Base-by-base conservation (phyloP, 2,113 vertebrate species). In the Chrysemys picta region DNA sequence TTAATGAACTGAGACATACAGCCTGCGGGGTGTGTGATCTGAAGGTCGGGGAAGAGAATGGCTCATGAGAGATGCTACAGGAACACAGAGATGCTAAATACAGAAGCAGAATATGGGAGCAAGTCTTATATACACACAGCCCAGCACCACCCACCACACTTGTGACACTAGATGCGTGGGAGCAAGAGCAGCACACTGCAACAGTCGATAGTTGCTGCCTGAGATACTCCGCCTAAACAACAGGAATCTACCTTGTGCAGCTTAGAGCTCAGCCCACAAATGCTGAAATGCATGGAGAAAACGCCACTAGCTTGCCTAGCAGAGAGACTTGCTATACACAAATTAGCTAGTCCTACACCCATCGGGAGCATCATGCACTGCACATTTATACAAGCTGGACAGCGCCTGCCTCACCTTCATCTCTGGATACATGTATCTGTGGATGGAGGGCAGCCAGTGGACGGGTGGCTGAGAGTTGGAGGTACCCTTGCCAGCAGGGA, bases 1-100 rank as follows among this genome's bases (percentile, higher is more conserved):
- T 99, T 99, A 96, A 99, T 99, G 97, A 99, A 99, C 98, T 99
- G 99, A 92, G 99, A 99, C 99, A 99, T 99, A 97, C 99, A 99
- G 97, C 99, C 99, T 42, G 99, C 99, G 1, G 99, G 99, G 97
- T 99, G 99, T 87, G 99, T 99, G 98, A 99, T 99, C 99, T 99
- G 97, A 94, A 97, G 94, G 96, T 96, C 91, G 87, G 47, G 65
- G 83, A 93, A 90, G 69, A 29, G 88, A 83, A 93, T 12, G 53
- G 84, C 90, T 94, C 80, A 27, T 91, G 65, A 91, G 95, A 92
- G 94, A 96, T 65, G 50, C 87, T 85, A 45, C 6, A 83, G 90
- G 79, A 69, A 93, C 79, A 80, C 82, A 91, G 93, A 93, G 92
- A 95, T 90, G 96, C 94, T 94, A 91, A 53, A 82, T 49, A 38